These are phyloP conservation scores for Carassius carassius DNA, from an alignment of 2,113 vertebrate genomes.

Conservation along the genomic window DNA sequence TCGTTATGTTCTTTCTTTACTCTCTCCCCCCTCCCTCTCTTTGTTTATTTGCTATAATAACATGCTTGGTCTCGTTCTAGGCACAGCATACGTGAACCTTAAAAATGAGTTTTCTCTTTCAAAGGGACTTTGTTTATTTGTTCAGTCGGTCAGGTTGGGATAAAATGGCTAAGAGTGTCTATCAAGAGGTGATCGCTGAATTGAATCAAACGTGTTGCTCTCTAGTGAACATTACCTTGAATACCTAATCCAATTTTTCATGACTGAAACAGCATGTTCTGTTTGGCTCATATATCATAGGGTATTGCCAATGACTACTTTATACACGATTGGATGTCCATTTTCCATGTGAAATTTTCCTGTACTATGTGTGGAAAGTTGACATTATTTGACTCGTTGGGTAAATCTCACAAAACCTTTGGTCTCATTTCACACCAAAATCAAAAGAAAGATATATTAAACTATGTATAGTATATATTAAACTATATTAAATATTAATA, in stretches of 20 bases:
- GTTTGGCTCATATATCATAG: slow-evolving; percentile 68
- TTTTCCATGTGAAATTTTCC: slow-evolving; percentile 59
- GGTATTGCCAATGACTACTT: slow-evolving; percentile 54
- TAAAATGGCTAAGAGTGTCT: slow-evolving; percentile 64
- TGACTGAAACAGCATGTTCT: slow-evolving; percentile 51
- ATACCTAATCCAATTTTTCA: slow-evolving; percentile 69
- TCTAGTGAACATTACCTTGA: slow-evolving; percentile 63
- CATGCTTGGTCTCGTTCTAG: slow-evolving; percentile 59
- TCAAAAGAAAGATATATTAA: background rate
- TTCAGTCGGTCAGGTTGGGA: slow-evolving; percentile 66
- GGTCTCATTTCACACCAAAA: background rate
- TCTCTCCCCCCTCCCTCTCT: slow-evolving; percentile 61
- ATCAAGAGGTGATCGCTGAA: slow-evolving; percentile 67
- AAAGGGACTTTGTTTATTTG: slow-evolving; percentile 76
- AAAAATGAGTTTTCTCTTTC: slow-evolving; percentile 70
- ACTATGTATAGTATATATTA: too few species aligned
- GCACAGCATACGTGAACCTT: slow-evolving; percentile 61
- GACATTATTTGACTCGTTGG: background rate
- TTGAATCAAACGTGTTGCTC: slow-evolving; percentile 65
- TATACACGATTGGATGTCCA: slow-evolving; percentile 41
- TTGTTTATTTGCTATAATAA: slow-evolving; percentile 80
- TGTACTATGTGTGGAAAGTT: background rate
- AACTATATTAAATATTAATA: too few species aligned
- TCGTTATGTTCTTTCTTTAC: slow-evolving; percentile 72
- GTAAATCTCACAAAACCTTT: background rate